Evolutionary conservation across 2,888 invertebrate species (phyloP), one percentile per base, ranked within the genome.

Genomic region (Pyralis farinalis): DNA sequence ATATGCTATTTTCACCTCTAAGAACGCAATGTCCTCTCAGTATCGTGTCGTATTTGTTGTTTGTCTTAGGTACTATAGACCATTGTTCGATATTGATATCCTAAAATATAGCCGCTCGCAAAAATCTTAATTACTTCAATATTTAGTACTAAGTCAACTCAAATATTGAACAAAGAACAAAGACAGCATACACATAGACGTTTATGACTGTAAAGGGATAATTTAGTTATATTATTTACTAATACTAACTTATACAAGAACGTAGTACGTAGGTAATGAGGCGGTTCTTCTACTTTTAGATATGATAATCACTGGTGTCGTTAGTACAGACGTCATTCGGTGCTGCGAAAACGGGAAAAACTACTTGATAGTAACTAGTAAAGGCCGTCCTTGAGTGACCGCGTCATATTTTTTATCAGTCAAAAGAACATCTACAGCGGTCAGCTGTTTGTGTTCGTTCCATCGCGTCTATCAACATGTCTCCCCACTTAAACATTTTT

Each of bases 371-470:
- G 70, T 70, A 21, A 63, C 66, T 61, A n/a, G n/a, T n/a, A n/a
- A n/a, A 67, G 65, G 63, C 66, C 81, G 86, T 86, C 87, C 87
- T 87, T 86, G 84, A 76, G 66, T 78, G 81, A 83, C 83, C 83
- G 83, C 71, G 81, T 80, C 80, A 77, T 74, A 74, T 79, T 82
- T 83, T 83, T 86, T 83, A 80, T 83, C 78, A 69, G 69, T 73
- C 70, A 72, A 78, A 79, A 74, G 71, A 70, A 78, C 77, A 73
- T 72, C 71, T 76, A 68, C 73, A 65, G 69, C 81, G 73, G 81
- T 86, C 87, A 87, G 86, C 86, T 86, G 87, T 87, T 86, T 79
- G 77, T 78, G 78, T 77, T 84, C 77, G 78, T 70, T 78, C 71
- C 74, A 73, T 68, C 70, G 74, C 77, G 77, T 79, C 79, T 82